Evolutionary conservation across 2,797 vertebrate species (phyloP), one percentile per base, ranked within the genome.

Genomic region (Darevskia nairensis): DNA sequence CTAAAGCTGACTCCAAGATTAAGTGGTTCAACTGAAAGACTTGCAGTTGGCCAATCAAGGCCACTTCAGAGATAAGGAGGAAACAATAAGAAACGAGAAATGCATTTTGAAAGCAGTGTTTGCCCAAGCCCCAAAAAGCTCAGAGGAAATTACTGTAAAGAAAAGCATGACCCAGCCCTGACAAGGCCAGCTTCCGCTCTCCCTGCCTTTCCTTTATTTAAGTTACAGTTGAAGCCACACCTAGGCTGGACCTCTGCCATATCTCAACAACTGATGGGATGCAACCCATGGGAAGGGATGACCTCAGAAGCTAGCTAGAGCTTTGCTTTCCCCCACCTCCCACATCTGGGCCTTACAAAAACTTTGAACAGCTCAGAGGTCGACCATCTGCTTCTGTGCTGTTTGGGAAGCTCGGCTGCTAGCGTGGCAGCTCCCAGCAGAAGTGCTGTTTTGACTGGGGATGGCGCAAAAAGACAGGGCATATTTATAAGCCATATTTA

Each of bases 231-330:
- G 91, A 89, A 92, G 96, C 95, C 96, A 97, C 95, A 94, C 95
- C 95, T 94, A 92, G 69, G 39, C 75, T 80, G 79, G 84, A 92
- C 89, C 91, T 90, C 93, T 0, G 0, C 91, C 95, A 82, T 97
- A 96, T 96, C 93, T 91, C 35, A 92, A 91, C 91, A 46, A 83
- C 91, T 94, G 92, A 90, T 89, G 93, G 91, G 94, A 96, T 93
- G 88, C 95, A 96, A 94, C 96, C 95, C 94, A 86, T 95, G 94
- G 95, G 92, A 97, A 96, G 95, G 83, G 90, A 66, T 94, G 92
- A 96, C 94, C 93, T 95, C 94, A 95, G 88, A 84, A 88, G 85
- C 61, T 77, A 44, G 77, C 50, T 90, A 92, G 84, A 89, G 88
- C 64, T 10, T 15, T 8, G 68, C 91, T 94, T 2, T 7, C 77